Percentiles rank a stretch among this genome's conserved stretches.
Conservation (phyloP, 2,797 vertebrate genomes). For the Crenichthys baileyi region DNA sequence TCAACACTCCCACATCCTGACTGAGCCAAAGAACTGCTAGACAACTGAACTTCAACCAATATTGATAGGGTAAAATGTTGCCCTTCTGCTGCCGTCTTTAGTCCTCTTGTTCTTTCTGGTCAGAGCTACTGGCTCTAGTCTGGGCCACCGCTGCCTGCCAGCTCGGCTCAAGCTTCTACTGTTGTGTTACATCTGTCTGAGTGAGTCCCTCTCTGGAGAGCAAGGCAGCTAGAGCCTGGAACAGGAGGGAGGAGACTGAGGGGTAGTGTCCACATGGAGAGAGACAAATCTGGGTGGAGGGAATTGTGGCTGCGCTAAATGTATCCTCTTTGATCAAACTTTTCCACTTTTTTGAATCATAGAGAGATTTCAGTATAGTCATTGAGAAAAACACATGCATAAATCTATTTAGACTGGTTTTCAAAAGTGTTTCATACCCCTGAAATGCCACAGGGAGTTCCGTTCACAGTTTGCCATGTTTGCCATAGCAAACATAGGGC, state of each 20-base stretch:
- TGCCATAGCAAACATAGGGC: neutral
- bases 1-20: conserved; percentile 61
- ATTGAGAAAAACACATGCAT: neutral
- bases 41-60: conserved; percentile 10
- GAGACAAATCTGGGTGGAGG: conserved; percentile 39
- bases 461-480: neutral
- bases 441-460: neutral
- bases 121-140: conserved; percentile 66
- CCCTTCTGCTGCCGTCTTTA: conserved; percentile 11
- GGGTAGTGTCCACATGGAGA: conserved; percentile 53
- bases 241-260: conserved; percentile 60
- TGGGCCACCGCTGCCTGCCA: conserved; percentile 69
- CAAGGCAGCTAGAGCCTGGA: conserved; percentile 37
- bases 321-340: conserved; percentile 75
- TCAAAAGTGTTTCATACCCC: neutral
- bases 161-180: conserved; percentile 81
- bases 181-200: conserved; percentile 89
- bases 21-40: conserved; percentile 24
- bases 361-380: conserved; percentile 73
- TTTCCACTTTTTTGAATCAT: conserved; percentile 77
- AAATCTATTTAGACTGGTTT: neutral
- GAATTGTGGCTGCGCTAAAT: conserved; percentile 43
- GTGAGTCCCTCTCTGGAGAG: conserved; percentile 75
- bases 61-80: conserved; percentile 24
- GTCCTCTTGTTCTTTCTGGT: conserved; percentile 31